Conservation (phyloP, 1,140 invertebrate genomes). For the Eurosta solidaginis region DNA sequence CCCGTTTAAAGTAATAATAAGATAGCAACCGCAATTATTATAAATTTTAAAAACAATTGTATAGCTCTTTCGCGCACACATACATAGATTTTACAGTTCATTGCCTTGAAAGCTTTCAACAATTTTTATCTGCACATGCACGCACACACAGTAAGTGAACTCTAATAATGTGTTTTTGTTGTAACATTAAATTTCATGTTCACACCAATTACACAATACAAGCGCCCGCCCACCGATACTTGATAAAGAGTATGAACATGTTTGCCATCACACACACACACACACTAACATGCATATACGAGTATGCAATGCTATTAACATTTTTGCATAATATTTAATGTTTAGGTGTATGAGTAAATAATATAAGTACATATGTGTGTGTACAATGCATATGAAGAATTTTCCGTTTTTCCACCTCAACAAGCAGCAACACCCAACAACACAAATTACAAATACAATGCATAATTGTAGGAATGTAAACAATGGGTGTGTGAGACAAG, state of each 20-base stretch:
- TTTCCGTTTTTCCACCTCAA: neutral
- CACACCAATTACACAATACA: too few relatives aligned
- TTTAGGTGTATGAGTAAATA: neutral
- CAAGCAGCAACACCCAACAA: neutral
- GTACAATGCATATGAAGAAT: neutral
- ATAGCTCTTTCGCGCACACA: too few relatives aligned
- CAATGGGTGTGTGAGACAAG: neutral
- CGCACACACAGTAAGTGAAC: neutral
- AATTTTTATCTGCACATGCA: neutral
- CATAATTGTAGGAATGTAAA: neutral
- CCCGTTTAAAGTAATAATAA: too few relatives aligned
- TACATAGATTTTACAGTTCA: conserved; percentile 11
- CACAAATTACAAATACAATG: neutral
- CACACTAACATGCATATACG: neutral
- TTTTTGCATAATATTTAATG: neutral
- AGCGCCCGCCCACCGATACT: too few relatives aligned
- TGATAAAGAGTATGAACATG: too few relatives aligned
- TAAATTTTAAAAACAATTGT: too few relatives aligned
- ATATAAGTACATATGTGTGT: neutral
- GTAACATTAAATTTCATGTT: neutral
- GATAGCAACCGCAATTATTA: too few relatives aligned
- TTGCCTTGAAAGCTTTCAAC: neutral
- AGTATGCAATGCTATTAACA: neutral
- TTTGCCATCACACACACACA: neutral
- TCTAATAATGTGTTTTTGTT: neutral